Conservation (phyloP, 2,888 invertebrate species). For the Spodoptera exigua region DNA sequence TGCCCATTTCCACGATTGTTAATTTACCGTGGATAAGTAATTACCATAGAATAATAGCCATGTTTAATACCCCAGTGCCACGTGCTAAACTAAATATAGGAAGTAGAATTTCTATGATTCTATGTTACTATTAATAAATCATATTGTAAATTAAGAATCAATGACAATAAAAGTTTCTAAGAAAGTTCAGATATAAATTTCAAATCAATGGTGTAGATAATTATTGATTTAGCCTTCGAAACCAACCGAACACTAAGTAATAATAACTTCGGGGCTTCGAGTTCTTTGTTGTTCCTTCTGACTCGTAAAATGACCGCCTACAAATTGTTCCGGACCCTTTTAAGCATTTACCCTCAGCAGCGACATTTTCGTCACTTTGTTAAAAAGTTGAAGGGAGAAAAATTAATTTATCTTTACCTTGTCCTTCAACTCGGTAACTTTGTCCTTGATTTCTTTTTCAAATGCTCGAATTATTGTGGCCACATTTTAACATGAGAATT, state of each 20-base stretch:
- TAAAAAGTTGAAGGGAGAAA: slow-evolving; percentile 1
- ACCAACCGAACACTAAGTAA: not conserved
- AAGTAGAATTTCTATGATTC: too few species aligned
- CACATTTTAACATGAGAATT: slow-evolving; percentile 31
- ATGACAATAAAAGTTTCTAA: not conserved
- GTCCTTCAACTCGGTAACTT: slow-evolving; percentile 13
- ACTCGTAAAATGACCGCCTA: not conserved
- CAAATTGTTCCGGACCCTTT: not conserved
- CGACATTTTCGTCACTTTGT: slow-evolving; percentile 7
- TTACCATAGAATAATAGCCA: slow-evolving; percentile 9
- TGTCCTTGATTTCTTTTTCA: slow-evolving; percentile 26
- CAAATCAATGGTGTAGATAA: not conserved
- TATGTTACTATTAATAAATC: too few species aligned
- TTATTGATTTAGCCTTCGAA: not conserved
- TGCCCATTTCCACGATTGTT: slow-evolving; percentile 16
- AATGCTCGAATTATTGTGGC: slow-evolving; percentile 4
- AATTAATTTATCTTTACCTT: slow-evolving; percentile 20
- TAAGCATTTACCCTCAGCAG: not conserved
- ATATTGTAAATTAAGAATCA: too few species aligned
- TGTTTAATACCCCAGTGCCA: too few species aligned
- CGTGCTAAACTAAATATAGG: too few species aligned
- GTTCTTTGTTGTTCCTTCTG: slow-evolving; percentile 1
- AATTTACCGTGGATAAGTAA: slow-evolving; percentile 23
- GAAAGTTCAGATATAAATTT: not conserved
- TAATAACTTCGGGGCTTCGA: not conserved